These are phyloP conservation scores for Anas platyrhynchos DNA, from an alignment of 2,113 vertebrate genomes.

Conservation along the genomic window DNA sequence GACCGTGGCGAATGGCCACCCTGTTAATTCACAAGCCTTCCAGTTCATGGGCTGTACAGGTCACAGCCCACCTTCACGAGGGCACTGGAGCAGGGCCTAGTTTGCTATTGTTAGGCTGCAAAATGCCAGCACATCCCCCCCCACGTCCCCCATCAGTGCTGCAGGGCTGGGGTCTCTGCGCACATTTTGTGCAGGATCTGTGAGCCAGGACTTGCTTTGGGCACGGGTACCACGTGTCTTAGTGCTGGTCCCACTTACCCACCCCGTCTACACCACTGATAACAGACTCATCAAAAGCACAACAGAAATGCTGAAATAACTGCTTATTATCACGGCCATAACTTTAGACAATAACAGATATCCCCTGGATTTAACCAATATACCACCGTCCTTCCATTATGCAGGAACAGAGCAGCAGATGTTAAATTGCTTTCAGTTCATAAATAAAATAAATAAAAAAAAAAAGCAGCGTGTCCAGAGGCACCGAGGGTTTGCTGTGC, in stretches of 20 bases:
- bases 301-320: conserved; percentile 17
- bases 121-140: not conserved
- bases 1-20: not conserved
- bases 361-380: not conserved
- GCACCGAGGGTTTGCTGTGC: not conserved
- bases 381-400: conserved; percentile 17
- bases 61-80: not conserved
- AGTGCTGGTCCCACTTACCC: not conserved
- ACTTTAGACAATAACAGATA: conserved; percentile 28
- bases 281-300: conserved; percentile 6
- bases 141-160: not conserved
- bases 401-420: not conserved
- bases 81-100: not conserved
- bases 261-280: not conserved
- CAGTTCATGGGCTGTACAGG: not conserved
- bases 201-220: not conserved
- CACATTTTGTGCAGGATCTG: not conserved
- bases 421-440: conserved; percentile 13
- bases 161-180: not conserved
- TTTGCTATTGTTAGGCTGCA: not conserved
- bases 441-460: not conserved
- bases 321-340: not conserved
- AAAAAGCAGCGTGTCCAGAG: not conserved
- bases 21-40: not conserved
- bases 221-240: not conserved